Percentiles rank a stretch among this genome's conserved stretches.
Evolutionary conservation across 2,113 vertebrate species (phyloP).

Genomic region (Salvelinus alpinus): DNA sequence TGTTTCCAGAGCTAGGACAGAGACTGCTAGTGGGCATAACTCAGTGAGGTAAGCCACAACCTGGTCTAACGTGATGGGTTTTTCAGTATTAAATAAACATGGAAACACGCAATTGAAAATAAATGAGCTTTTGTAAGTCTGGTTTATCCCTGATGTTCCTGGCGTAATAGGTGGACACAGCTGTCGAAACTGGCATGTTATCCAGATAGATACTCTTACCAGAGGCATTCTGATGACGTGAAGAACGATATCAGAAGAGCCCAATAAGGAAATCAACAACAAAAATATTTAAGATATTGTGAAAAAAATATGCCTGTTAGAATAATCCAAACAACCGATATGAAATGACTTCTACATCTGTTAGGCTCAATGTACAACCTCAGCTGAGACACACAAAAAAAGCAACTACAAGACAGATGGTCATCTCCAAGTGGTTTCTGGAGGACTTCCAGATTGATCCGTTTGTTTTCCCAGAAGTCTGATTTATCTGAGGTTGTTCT

Average conservation of each 20-base stretch:
- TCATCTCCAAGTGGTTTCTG: not conserved
- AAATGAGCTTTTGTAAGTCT: constrained; percentile 16
- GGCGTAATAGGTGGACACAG: not conserved
- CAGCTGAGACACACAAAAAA: not conserved
- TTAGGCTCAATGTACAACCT: too few species aligned
- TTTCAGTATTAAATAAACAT: constrained; percentile 13
- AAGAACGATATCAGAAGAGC: not conserved
- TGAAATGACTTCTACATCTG: not conserved
- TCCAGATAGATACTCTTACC: not conserved
- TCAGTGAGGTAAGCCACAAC: not conserved
- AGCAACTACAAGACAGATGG: not conserved
- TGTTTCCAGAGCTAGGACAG: constrained; percentile 2
- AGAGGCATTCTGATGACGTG: too few species aligned
- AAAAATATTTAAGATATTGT: too few species aligned
- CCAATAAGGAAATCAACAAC: not conserved
- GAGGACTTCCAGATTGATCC: not conserved
- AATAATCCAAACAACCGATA: too few species aligned
- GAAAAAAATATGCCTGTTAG: too few species aligned
- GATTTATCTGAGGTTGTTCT: not conserved
- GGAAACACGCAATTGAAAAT: constrained; percentile 12
- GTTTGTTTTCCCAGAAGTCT: not conserved
- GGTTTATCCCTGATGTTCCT: constrained; percentile 9
- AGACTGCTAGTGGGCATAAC: not conserved
- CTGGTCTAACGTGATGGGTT: not conserved
- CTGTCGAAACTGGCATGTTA: not conserved